Evolutionary conservation across 2,888 invertebrate genomes (phyloP).

Genomic region (Adineta ricciae): DNA sequence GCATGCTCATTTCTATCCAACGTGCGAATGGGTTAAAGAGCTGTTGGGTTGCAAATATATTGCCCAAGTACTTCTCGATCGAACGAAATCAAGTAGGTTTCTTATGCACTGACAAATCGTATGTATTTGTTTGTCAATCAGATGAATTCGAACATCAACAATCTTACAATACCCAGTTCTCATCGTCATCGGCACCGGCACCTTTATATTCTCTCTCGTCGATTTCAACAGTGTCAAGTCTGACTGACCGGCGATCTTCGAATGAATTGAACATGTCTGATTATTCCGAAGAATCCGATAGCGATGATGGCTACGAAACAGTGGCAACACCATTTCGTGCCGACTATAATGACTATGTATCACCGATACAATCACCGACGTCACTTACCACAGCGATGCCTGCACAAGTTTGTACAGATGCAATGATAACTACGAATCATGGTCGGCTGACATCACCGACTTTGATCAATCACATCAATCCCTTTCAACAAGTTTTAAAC

Average conservation of each 20-base stretch:
- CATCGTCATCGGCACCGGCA: not conserved
- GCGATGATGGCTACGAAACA: not conserved
- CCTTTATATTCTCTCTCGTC: not conserved
- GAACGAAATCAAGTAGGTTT: not conserved
- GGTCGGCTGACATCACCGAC: not conserved
- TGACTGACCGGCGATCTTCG: not conserved
- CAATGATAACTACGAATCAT: not conserved
- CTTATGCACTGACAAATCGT: not conserved
- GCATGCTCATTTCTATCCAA: constrained; percentile 18
- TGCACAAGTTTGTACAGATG: not conserved
- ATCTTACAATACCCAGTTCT: not conserved
- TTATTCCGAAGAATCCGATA: not conserved
- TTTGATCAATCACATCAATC: not conserved
- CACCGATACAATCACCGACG: not conserved
- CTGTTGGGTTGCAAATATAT: not conserved
- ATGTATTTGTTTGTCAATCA: not conserved
- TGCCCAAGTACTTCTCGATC: not conserved
- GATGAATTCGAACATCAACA: not conserved
- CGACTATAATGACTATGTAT: not conserved
- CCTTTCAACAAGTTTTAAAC: not conserved
- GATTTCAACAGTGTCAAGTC: not conserved
- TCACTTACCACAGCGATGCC: not conserved
- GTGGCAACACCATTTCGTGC: not conserved
- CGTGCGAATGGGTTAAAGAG: constrained; percentile 6
- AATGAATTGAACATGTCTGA: not conserved